These are phyloP conservation scores for Drosophila navojoa DNA, from an alignment of 1,140 invertebrate species.

Conservation along the genomic window DNA sequence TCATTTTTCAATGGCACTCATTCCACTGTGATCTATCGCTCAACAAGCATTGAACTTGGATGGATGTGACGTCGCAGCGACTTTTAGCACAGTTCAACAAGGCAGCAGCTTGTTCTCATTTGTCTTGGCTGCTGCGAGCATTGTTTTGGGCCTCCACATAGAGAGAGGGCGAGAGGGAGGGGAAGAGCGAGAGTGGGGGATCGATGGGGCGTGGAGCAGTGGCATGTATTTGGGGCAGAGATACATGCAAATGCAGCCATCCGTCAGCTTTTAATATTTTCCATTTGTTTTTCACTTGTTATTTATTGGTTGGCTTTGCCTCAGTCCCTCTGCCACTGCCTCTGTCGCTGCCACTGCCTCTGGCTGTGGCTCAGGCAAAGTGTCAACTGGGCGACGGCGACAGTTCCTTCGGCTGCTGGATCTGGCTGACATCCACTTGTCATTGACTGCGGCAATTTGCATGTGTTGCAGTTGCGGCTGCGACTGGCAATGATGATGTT, in stretches of 20 bases:
- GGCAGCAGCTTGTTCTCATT: constrained; percentile 57
- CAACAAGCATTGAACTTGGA: constrained; percentile 46
- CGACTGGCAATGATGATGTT: constrained; percentile 8
- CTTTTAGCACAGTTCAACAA: constrained; percentile 1
- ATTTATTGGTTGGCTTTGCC: constrained; percentile 58
- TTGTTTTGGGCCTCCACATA: constrained; percentile 25
- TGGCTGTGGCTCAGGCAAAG: constrained; percentile 14
- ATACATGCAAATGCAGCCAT: constrained; percentile 54
- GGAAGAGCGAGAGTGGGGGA: background rate
- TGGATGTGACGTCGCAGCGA: constrained; percentile 10
- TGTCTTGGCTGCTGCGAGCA: constrained; percentile 46
- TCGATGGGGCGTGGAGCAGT: background rate
- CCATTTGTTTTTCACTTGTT: constrained; percentile 67
- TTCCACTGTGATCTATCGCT: constrained; percentile 45
- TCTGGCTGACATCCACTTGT: constrained; percentile 68
- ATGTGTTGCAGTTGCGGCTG: constrained; percentile 34
- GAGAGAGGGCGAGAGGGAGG: background rate
- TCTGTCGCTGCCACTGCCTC: constrained; percentile 1
- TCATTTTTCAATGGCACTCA: background rate
- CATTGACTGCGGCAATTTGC: constrained; percentile 58
- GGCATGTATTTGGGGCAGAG: constrained; percentile 8
- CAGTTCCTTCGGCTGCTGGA: constrained; percentile 19
- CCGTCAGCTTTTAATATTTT: constrained; percentile 79
- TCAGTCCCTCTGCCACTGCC: constrained; percentile 14
- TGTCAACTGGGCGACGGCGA: constrained; percentile 30